phyloP scores from a whole-genome alignment of 2,797 vertebrate genomes.

The Vultur gryphus region DNA sequence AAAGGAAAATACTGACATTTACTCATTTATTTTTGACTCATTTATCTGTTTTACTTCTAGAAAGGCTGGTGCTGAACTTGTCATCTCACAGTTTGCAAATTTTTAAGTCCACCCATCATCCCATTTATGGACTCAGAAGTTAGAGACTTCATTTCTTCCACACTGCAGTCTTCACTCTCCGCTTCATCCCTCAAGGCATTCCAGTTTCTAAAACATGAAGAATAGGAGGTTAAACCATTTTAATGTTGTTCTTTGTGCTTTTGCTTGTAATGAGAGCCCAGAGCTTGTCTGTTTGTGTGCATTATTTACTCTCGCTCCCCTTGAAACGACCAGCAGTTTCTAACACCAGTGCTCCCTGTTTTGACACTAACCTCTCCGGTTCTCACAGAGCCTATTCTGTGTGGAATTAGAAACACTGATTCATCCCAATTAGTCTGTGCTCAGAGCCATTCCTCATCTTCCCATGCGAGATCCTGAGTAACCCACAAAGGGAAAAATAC shows the following conservation, averaged over 20 bases:
- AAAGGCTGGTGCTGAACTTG: neutral
- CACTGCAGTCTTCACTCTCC: neutral
- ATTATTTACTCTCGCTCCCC: neutral
- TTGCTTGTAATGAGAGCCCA: neutral
- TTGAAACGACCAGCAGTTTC: neutral
- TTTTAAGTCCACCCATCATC: neutral
- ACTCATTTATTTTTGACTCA: neutral
- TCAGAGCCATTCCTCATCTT: neutral
- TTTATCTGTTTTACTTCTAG: neutral
- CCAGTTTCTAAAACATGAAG: neutral
- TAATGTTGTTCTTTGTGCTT: neutral
- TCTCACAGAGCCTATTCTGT: slow-evolving; percentile 2
- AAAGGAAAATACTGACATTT: neutral
- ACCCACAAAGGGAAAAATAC: slow-evolving; percentile 21
- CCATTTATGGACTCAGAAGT: neutral
- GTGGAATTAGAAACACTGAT: slow-evolving; percentile 9
- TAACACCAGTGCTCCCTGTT: neutral
- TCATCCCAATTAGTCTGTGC: neutral
- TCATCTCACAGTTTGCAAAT: neutral
- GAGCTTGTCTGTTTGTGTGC: neutral
- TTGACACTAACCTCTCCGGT: neutral
- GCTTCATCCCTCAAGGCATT: neutral
- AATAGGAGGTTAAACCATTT: neutral
- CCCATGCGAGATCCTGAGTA: neutral
- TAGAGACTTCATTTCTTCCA: neutral